A percentile compares a stretch with the other conserved stretches of the same genome.
These are phyloP conservation scores for Phania funesta DNA, from an alignment of 2,888 invertebrate species.

Conservation along the genomic window DNA sequence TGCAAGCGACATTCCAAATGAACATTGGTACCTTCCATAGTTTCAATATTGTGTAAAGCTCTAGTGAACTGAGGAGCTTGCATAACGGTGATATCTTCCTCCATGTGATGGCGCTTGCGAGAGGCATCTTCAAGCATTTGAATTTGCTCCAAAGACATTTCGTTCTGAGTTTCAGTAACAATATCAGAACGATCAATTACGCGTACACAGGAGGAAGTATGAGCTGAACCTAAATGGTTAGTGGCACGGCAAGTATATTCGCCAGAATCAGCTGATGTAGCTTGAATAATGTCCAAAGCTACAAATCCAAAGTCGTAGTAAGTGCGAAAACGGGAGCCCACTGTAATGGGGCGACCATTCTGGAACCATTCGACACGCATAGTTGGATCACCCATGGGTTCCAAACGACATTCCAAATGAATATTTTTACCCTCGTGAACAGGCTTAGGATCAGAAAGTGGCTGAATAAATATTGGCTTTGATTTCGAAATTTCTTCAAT, in stretches of 20 bases:
- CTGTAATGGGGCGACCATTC: conserved; percentile 93
- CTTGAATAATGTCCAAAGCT: conserved; percentile 96
- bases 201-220: conserved; percentile 93
- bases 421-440: conserved; percentile 93
- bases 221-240: conserved; percentile 95
- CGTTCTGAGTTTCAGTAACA: conserved; percentile 94
- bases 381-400: conserved; percentile 97
- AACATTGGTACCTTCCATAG: conserved; percentile 93
- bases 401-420: conserved; percentile 93
- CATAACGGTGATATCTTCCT: conserved; percentile 90
- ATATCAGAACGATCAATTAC: conserved; percentile 91
- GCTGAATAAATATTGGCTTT: conserved; percentile 96
- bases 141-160: conserved; percentile 94
- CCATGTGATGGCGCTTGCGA: conserved; percentile 85
- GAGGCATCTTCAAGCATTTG: conserved; percentile 92
- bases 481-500: conserved; percentile 96
- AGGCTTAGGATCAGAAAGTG: conserved; percentile 91
- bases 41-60: conserved; percentile 93
- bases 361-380: conserved; percentile 98
- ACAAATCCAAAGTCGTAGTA: conserved; percentile 99
- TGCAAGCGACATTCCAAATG: conserved; percentile 95
- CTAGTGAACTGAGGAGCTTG: conserved; percentile 94
- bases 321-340: conserved; percentile 95
- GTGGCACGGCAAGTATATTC: conserved; percentile 97
- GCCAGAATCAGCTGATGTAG: conserved; percentile 95